phyloP scores from a whole-genome alignment of 1,140 invertebrate genomes.

The Panonychus citri region DNA sequence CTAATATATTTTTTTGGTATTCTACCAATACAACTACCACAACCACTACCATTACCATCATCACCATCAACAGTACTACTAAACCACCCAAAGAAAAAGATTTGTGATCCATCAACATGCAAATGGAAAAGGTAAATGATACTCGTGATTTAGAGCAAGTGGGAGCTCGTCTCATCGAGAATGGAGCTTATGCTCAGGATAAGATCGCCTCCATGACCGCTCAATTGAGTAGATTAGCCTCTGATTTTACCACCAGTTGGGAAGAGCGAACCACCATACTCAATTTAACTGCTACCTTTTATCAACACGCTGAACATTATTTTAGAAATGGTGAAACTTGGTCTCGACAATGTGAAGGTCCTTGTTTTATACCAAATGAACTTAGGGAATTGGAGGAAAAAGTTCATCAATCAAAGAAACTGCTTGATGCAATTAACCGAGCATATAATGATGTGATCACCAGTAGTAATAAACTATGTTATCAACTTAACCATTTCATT shows the following conservation, averaged over 20 bases:
- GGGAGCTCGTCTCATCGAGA: slow-evolving; percentile 63
- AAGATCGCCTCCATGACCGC: slow-evolving; percentile 43
- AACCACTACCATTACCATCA: too few species aligned
- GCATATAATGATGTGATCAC: slow-evolving; percentile 91
- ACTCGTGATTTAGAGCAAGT: slow-evolving; percentile 43
- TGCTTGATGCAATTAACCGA: slow-evolving; percentile 89
- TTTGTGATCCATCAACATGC: too few species aligned
- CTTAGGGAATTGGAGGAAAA: slow-evolving; percentile 68
- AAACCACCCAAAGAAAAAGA: too few species aligned
- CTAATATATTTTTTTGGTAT: too few species aligned
- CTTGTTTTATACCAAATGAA: slow-evolving; percentile 41
- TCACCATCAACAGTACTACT: too few species aligned
- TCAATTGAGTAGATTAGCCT: slow-evolving; percentile 71
- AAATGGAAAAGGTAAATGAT: slow-evolving; percentile 42
- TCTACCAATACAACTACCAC: too few species aligned
- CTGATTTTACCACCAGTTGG: slow-evolving; percentile 73
- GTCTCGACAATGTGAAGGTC: slow-evolving; percentile 57
- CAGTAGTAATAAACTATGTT: slow-evolving; percentile 83
- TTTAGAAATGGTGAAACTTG: slow-evolving; percentile 27
- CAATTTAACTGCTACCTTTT: slow-evolving; percentile 76
- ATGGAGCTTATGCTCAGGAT: slow-evolving; percentile 64
- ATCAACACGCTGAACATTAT: slow-evolving; percentile 77
- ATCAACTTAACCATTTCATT: slow-evolving; percentile 80
- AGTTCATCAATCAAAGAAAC: slow-evolving; percentile 70
- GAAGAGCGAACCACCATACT: slow-evolving; percentile 82